These are phyloP conservation scores for Microcaecilia unicolor DNA, from an alignment of 2,797 vertebrate genomes.

Conservation along the genomic window DNA sequence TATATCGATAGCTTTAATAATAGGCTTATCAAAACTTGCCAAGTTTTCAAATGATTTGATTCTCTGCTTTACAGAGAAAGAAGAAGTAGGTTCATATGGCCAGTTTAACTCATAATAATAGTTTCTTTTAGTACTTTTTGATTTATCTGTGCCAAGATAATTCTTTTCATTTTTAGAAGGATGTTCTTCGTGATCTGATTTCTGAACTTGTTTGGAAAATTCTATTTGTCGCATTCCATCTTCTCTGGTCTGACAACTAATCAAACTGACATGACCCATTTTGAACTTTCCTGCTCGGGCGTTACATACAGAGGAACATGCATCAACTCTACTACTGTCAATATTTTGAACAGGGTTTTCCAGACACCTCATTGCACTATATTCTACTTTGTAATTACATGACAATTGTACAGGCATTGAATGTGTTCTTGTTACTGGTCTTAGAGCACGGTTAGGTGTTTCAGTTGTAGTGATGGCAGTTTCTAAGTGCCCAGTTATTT, in stretches of 20 bases:
- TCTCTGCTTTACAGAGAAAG: conserved; percentile 83
- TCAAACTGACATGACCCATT: conserved; percentile 10
- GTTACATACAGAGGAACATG: not conserved
- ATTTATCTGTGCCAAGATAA: conserved; percentile 21
- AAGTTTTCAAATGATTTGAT: conserved; percentile 94
- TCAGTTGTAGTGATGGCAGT: not conserved
- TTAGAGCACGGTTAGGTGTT: conserved; percentile 17
- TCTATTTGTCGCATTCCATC: conserved; percentile 19
- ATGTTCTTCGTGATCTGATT: rapidly evolving
- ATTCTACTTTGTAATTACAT: conserved; percentile 33
- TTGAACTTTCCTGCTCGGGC: not conserved
- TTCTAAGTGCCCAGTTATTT: not conserved
- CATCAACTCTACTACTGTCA: too few relatives aligned
- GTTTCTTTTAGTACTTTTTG: conserved; percentile 54
- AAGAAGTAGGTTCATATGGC: conserved; percentile 61
- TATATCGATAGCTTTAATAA: conserved; percentile 57
- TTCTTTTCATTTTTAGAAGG: conserved; percentile 3
- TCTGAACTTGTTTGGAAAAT: not conserved
- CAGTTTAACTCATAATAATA: conserved; percentile 60
- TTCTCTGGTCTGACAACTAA: conserved; percentile 6
- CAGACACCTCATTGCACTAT: conserved; percentile 1
- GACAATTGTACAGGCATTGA: conserved; percentile 58
- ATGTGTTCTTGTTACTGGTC: conserved; percentile 56
- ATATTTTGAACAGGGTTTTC: not conserved
- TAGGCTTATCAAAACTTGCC: conserved; percentile 71